Evolutionary conservation across 2,797 vertebrate genomes (phyloP).

Genomic region (Prionace glauca): DNA sequence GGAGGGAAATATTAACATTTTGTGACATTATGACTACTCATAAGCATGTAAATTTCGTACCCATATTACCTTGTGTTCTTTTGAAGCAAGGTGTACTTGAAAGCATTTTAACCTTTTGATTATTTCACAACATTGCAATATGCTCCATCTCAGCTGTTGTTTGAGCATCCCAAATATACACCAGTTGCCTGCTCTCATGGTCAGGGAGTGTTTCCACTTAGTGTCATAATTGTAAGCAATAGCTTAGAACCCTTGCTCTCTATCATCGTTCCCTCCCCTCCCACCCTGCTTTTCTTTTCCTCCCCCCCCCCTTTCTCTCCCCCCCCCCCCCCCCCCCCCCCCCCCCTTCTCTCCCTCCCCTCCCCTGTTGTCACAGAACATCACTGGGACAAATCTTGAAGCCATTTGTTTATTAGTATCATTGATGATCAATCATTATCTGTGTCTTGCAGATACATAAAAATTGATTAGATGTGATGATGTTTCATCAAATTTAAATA

Average conservation of each 20-base stretch:
- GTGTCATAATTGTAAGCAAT: neutral
- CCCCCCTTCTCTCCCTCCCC: too few species aligned
- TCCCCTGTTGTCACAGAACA: neutral
- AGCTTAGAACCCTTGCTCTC: neutral
- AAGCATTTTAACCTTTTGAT: neutral
- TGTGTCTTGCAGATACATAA: neutral
- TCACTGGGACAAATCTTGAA: neutral
- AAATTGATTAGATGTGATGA: neutral
- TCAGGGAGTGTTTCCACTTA: neutral
- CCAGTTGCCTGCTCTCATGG: neutral
- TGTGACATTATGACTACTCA: neutral
- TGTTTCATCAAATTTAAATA: neutral
- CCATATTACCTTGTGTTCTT: neutral
- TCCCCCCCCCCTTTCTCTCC: too few species aligned
- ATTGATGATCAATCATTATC: neutral
- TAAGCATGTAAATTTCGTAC: neutral
- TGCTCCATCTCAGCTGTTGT: neutral
- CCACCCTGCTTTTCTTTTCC: too few species aligned
- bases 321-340: too few species aligned
- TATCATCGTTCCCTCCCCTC: too few species aligned
- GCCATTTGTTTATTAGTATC: neutral
- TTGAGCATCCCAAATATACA: neutral
- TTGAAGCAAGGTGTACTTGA: neutral
- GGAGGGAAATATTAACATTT: neutral
- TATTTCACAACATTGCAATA: neutral